Evolutionary conservation across 2,888 invertebrate genomes (phyloP).

Genomic region (Erebia epiphron): DNA sequence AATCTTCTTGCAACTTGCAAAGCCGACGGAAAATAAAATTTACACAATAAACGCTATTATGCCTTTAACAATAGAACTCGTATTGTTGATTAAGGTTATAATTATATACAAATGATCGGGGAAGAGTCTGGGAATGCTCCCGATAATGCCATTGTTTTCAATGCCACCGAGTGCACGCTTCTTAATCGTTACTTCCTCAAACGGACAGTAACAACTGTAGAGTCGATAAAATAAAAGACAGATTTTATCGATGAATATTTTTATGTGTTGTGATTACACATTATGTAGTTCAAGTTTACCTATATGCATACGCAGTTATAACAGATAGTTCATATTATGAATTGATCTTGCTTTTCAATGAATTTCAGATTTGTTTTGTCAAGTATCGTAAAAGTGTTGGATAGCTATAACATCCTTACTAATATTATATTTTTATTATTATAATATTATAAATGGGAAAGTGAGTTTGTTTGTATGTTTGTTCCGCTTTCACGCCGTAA

Average conservation of each 20-base stretch:
- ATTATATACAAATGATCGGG: slow-evolving; percentile 38
- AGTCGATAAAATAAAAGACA: slow-evolving; percentile 41
- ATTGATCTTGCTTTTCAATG: no score
- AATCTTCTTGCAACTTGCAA: slow-evolving; percentile 40
- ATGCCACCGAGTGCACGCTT: slow-evolving; percentile 63
- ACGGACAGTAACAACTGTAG: slow-evolving; percentile 51
- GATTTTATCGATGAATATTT: neutral
- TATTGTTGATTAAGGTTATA: slow-evolving; percentile 30
- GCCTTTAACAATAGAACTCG: slow-evolving; percentile 1
- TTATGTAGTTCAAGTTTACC: no score
- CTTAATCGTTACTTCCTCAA: slow-evolving; percentile 75
- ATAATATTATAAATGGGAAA: no score
- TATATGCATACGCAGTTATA: no score
- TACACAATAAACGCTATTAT: slow-evolving; percentile 4
- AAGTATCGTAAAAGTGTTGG: no score
- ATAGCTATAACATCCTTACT: no score
- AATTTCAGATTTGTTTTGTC: no score
- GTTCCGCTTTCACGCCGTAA: no score
- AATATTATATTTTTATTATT: no score
- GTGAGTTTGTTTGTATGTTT: no score
- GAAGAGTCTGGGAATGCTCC: slow-evolving; percentile 72
- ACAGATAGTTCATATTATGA: no score
- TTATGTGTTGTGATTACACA: no score
- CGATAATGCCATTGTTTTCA: slow-evolving; percentile 72
- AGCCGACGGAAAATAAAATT: neutral